Percentiles rank a stretch among this genome's conserved stretches.
These are phyloP conservation scores for Myotis myotis DNA, from an alignment of 2,797 vertebrate species.

Conservation along the genomic window DNA sequence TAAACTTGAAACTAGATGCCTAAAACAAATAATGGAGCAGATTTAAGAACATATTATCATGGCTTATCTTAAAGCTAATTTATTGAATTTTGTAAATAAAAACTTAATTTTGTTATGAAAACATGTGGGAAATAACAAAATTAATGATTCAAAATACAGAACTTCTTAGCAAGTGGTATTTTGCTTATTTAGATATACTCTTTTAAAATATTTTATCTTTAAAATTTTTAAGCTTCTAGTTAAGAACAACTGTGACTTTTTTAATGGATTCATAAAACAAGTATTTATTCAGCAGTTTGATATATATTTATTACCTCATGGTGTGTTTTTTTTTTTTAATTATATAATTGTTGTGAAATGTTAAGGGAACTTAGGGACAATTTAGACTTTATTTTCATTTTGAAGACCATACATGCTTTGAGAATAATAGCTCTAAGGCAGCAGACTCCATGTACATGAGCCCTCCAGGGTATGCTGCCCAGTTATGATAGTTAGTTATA, in stretches of 20 bases:
- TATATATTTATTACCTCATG: background rate
- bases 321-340: background rate
- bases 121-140: background rate
- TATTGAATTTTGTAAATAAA: constrained; percentile 18
- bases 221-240: background rate
- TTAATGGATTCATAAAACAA: background rate
- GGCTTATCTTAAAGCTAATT: background rate
- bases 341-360: constrained; percentile 17
- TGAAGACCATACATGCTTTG: background rate
- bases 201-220: background rate
- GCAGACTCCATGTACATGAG: background rate
- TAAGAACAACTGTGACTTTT: background rate
- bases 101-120: constrained; percentile 33
- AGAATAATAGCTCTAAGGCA: background rate
- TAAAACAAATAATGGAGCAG: background rate
- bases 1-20: constrained; percentile 44
- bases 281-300: background rate
- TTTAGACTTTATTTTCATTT: constrained; percentile 27
- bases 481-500: background rate
- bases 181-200: constrained; percentile 21
- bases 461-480: background rate
- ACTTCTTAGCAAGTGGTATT: constrained; percentile 12
- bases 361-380: background rate
- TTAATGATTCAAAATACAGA: constrained; percentile 4
- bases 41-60: constrained; percentile 29